phyloP scores from a whole-genome alignment of 2,113 vertebrate genomes.

The Lampris incognitus region DNA sequence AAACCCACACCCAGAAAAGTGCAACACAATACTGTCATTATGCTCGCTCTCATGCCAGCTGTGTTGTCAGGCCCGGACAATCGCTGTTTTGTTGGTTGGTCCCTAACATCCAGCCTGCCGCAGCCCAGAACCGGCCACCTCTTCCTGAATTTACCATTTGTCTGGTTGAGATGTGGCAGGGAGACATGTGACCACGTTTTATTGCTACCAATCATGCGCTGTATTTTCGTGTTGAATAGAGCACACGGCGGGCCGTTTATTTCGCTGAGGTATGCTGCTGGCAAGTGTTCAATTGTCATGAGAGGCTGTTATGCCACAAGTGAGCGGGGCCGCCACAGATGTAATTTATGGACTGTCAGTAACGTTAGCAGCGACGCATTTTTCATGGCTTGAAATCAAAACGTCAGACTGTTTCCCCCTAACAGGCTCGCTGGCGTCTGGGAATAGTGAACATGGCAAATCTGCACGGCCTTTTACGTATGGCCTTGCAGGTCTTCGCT shows the following conservation, averaged over 20 bases:
- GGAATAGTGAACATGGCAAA: background rate
- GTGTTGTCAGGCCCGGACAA: constrained; percentile 76
- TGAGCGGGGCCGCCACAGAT: background rate
- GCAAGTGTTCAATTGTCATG: background rate
- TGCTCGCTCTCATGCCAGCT: constrained; percentile 62
- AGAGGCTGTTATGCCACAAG: background rate
- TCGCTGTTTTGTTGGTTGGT: constrained; percentile 74
- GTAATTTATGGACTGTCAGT: constrained; percentile 5
- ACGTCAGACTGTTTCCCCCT: too few relatives aligned
- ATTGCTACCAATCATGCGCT: constrained; percentile 25
- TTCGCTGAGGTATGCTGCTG: constrained; percentile 25
- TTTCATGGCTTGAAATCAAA: background rate
- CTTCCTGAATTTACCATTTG: constrained; percentile 76
- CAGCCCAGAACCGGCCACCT: constrained; percentile 63
- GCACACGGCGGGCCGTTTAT: constrained; percentile 1
- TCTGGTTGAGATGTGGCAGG: constrained; percentile 50
- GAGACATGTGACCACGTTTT: constrained; percentile 59
- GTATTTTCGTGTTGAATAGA: constrained; percentile 8
- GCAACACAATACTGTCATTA: constrained; percentile 79
- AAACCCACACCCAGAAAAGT: constrained; percentile 67
- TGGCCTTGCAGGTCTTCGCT: too few relatives aligned
- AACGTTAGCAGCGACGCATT: background rate
- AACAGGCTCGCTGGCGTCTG: too few relatives aligned
- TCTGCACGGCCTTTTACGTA: background rate
- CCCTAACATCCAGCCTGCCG: constrained; percentile 52